These are phyloP conservation scores for Acanthis flammea DNA, from an alignment of 2,797 vertebrate genomes.

Conservation along the genomic window DNA sequence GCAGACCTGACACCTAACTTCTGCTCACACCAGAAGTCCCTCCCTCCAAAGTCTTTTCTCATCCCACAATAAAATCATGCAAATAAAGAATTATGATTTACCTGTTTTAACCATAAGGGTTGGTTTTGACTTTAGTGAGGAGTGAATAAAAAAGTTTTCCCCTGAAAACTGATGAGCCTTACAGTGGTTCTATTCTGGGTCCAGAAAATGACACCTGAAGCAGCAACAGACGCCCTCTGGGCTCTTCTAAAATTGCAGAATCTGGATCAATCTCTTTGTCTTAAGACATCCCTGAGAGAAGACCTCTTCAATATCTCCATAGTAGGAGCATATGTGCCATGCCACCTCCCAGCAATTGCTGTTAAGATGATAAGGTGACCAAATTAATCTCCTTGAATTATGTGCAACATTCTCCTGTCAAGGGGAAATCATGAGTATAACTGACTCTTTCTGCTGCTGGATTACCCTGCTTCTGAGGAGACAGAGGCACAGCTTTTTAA, in stretches of 20 bases:
- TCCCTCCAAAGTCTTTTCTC: background rate
- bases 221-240: background rate
- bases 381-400: background rate
- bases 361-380: background rate
- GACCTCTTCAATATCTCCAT: background rate
- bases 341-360: background rate
- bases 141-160: background rate
- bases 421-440: background rate
- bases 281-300: background rate
- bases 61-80: background rate
- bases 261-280: background rate
- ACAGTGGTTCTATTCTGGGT: background rate
- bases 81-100: background rate
- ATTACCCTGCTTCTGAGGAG: background rate
- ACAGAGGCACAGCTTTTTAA: background rate
- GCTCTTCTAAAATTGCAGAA: background rate
- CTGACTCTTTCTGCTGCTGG: background rate
- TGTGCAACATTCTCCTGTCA: background rate
- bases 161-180: background rate
- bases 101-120: background rate
- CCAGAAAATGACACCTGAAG: background rate
- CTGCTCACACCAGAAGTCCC: background rate
- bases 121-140: background rate
- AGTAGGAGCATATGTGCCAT: accelerated
- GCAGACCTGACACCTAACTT: background rate